A percentile compares a stretch with the other conserved stretches of the same genome.
Conservation (phyloP, 2,797 vertebrate genomes). For the Eospalax fontanierii region DNA sequence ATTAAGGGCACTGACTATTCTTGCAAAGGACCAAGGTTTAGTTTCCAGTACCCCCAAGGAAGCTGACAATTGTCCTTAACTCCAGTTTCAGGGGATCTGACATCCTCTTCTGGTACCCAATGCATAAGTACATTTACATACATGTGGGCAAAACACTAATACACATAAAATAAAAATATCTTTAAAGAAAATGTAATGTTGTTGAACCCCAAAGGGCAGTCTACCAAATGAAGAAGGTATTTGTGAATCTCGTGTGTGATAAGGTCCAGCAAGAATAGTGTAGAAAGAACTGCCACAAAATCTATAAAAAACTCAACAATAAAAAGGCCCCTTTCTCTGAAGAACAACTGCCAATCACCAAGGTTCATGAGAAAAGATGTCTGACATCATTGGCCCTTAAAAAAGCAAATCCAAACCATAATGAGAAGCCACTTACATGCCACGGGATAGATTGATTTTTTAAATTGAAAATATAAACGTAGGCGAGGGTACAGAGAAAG, state of each 20-base stretch:
- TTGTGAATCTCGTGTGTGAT: background rate
- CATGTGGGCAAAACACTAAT: too few relatives aligned
- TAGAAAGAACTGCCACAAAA: background rate
- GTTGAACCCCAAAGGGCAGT: background rate
- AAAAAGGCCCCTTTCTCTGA: conserved; percentile 8
- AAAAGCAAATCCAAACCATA: background rate
- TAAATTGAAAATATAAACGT: background rate
- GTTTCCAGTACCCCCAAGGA: too few relatives aligned
- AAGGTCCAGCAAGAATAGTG: background rate
- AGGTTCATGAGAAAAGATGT: background rate
- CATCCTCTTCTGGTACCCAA: too few relatives aligned
- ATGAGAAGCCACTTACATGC: background rate
- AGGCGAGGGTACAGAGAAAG: background rate
- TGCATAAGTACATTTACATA: too few relatives aligned
- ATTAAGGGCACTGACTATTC: too few relatives aligned
- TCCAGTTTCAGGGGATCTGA: too few relatives aligned
- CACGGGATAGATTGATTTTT: background rate
- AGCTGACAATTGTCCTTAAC: too few relatives aligned
- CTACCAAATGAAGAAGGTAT: background rate
- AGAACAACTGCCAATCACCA: background rate
- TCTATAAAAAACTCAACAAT: background rate
- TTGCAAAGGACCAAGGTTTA: too few relatives aligned
- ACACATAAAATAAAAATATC: too few relatives aligned
- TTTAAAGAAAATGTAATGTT: background rate
- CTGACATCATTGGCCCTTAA: background rate